Evolutionary conservation across 2,888 invertebrate genomes (phyloP).

Genomic region (Dysmachus trigonus): DNA sequence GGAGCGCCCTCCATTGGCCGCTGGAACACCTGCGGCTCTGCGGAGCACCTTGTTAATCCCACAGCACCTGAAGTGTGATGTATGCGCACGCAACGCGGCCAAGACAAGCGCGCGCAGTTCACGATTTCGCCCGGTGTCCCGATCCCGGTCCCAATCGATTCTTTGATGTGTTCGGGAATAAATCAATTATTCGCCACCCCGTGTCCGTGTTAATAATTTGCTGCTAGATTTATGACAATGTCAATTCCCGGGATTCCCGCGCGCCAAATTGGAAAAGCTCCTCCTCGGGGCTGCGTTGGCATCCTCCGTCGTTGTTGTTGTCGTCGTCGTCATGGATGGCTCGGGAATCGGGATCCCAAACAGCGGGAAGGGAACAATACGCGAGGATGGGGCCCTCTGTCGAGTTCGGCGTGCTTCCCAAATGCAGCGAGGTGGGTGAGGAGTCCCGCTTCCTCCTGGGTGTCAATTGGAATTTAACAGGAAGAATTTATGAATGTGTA

Average conservation of each 20-base stretch:
- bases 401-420: not conserved
- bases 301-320: no score
- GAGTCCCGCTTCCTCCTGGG: not conserved
- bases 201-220: constrained; percentile 39
- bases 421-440: not conserved
- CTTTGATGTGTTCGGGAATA: constrained; percentile 32
- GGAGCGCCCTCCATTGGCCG: not conserved
- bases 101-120: constrained; percentile 20
- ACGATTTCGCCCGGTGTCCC: not conserved
- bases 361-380: not conserved
- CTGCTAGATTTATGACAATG: constrained; percentile 15
- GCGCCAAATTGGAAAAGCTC: constrained; percentile 24
- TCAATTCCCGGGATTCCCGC: constrained; percentile 7
- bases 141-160: not conserved
- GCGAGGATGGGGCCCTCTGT: not conserved
- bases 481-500: constrained; percentile 42
- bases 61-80: constrained; percentile 20
- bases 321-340: not conserved
- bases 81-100: constrained; percentile 33
- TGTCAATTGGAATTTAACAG: constrained; percentile 42
- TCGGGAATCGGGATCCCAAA: not conserved
- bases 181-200: constrained; percentile 29
- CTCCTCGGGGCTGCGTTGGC: not conserved
- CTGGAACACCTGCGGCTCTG: constrained; percentile 28
- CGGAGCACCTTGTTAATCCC: constrained; percentile 39